phyloP scores from a whole-genome alignment of 2,113 vertebrate genomes.

The Leucosticte australis region DNA sequence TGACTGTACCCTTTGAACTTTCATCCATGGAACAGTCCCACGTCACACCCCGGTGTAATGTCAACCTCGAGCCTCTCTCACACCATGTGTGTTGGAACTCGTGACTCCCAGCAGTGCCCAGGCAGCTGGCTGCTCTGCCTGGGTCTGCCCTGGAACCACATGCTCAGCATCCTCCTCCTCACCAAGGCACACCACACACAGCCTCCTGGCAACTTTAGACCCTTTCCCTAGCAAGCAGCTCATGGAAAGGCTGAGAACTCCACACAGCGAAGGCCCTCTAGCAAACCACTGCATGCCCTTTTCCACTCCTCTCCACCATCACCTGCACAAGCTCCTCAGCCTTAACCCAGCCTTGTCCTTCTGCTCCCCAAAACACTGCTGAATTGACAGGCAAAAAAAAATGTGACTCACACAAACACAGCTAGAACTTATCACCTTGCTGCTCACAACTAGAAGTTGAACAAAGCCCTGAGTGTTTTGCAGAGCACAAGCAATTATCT shows the following conservation, averaged over 20 bases:
- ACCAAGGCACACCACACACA: fast-evolving
- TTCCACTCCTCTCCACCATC: fast-evolving
- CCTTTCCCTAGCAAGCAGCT: fast-evolving
- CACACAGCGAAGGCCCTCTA: fast-evolving
- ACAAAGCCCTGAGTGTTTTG: neutral
- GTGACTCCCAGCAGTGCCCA: fast-evolving
- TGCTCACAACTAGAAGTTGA: neutral
- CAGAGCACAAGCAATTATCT: neutral
- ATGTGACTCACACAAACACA: neutral
- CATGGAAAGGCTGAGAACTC: neutral
- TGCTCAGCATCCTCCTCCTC: neutral
- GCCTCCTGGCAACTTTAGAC: neutral
- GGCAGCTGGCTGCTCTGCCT: neutral
- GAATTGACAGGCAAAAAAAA: neutral
- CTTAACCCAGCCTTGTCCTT: neutral
- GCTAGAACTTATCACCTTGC: neutral
- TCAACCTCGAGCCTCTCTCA: fast-evolving
- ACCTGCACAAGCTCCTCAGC: neutral
- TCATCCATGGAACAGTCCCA: neutral
- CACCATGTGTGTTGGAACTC: fast-evolving
- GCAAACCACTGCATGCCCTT: neutral
- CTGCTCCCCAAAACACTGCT: neutral
- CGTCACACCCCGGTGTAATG: fast-evolving
- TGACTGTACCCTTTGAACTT: neutral
- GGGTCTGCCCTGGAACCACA: neutral